These are phyloP conservation scores for Geopemphigus sp. DNA, from an alignment of 1,140 invertebrate genomes.

Conservation along the genomic window DNA sequence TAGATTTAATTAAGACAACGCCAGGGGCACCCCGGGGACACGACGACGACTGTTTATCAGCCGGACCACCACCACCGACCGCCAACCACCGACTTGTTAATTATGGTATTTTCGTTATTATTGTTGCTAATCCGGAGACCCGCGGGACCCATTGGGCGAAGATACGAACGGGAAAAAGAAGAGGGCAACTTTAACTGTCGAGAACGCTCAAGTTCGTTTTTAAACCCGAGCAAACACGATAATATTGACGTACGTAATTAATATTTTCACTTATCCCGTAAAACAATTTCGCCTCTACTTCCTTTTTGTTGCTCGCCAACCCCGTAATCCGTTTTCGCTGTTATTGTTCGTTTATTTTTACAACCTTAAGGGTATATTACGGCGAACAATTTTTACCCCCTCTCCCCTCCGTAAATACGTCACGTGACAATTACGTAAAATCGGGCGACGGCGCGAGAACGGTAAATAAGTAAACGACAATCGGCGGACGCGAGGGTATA, in stretches of 20 bases:
- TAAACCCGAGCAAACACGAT: constrained; percentile 11
- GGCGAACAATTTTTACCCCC: too few species aligned
- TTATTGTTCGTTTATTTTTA: constrained; percentile 14
- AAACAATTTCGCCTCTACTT: background rate
- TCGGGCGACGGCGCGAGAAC: too few species aligned
- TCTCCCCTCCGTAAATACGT: too few species aligned
- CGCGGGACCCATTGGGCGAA: constrained; percentile 19
- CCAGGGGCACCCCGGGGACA: constrained; percentile 12
- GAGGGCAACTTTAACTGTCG: constrained; percentile 8
- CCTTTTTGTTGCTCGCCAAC: background rate
- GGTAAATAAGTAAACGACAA: too few species aligned
- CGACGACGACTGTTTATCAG: constrained; percentile 30
- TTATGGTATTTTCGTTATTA: constrained; percentile 48
- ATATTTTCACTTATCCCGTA: background rate
- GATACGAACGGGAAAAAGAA: background rate
- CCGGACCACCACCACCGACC: constrained; percentile 36
- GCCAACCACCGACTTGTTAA: constrained; percentile 42
- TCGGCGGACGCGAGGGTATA: too few species aligned
- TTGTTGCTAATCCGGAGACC: constrained; percentile 40
- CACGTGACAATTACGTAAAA: too few species aligned
- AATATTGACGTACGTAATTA: constrained; percentile 17
- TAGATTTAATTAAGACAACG: constrained; percentile 49
- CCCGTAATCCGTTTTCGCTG: background rate
- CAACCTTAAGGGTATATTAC: background rate
- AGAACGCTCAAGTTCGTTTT: constrained; percentile 7